Conservation (phyloP, 2,113 vertebrate species). For the Neomonachus schauinslandi region DNA sequence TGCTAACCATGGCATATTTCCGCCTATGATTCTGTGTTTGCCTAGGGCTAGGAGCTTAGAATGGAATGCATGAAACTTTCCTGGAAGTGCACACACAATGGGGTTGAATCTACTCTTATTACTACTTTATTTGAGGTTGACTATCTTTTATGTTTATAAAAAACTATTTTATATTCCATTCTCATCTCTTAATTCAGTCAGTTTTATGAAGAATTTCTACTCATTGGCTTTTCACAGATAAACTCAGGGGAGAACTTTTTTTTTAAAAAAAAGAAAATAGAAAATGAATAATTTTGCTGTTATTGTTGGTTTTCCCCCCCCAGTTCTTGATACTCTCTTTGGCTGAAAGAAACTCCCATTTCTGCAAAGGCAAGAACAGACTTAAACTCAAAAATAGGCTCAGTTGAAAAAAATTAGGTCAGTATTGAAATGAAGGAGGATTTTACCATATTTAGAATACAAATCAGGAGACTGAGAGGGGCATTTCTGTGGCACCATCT, state of each 20-base stretch:
- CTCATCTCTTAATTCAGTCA: constrained; percentile 32
- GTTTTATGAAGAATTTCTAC: constrained; percentile 37
- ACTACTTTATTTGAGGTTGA: constrained; percentile 23
- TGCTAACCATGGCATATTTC: neutral
- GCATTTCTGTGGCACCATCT: neutral
- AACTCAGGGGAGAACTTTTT: constrained; percentile 50
- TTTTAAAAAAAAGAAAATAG: neutral
- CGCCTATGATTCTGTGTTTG: neutral
- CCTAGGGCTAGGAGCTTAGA: neutral
- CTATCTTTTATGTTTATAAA: constrained; percentile 50
- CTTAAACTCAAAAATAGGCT: constrained; percentile 4
- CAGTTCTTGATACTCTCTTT: neutral
- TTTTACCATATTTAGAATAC: constrained; percentile 8
- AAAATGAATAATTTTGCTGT: constrained; percentile 41
- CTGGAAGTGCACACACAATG: neutral
- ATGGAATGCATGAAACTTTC: neutral
- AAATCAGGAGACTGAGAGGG: neutral
- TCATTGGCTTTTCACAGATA: constrained; percentile 16
- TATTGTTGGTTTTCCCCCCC: neutral
- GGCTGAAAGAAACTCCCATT: neutral
- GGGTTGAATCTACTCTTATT: neutral
- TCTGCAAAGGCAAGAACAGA: constrained; percentile 50
- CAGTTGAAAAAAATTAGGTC: constrained; percentile 26
- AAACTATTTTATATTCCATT: constrained; percentile 34
- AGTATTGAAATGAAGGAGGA: constrained; percentile 21